These are phyloP conservation scores for Vanessa cardui DNA, from an alignment of 2,888 invertebrate species.

Conservation along the genomic window DNA sequence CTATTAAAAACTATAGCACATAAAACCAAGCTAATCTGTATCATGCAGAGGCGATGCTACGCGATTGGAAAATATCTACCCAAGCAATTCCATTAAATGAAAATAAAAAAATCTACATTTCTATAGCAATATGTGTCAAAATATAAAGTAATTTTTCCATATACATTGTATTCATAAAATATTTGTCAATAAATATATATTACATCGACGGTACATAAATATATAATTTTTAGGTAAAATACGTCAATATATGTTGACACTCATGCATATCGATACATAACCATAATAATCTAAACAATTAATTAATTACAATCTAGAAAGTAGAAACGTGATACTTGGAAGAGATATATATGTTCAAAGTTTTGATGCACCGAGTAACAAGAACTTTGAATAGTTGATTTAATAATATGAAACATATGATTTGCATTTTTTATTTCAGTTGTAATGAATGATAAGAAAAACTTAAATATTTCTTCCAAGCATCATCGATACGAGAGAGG, in stretches of 20 bases:
- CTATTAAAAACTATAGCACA: conserved; percentile 30
- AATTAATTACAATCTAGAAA: background rate
- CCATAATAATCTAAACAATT: too few species aligned
- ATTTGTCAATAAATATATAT: background rate
- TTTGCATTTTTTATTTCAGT: too few species aligned
- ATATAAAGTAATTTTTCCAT: background rate
- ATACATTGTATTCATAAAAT: too few species aligned
- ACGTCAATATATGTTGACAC: too few species aligned
- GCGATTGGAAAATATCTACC: conserved; percentile 33
- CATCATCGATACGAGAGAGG: conserved; percentile 20
- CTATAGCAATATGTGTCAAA: background rate
- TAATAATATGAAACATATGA: too few species aligned
- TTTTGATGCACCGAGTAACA: too few species aligned
- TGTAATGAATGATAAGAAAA: too few species aligned
- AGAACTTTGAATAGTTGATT: too few species aligned
- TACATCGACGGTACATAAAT: too few species aligned
- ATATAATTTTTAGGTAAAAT: too few species aligned
- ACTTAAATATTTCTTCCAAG: conserved; percentile 14
- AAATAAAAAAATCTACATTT: background rate
- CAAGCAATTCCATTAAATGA: conserved; percentile 19
- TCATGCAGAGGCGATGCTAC: conserved; percentile 43
- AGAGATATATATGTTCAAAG: background rate
- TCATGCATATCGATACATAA: too few species aligned
- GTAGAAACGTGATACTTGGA: conserved; percentile 15
- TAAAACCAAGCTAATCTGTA: conserved; percentile 41